Base-by-base conservation (phyloP, 37 sponge, comb jelly and placozoan genomes). In the Ianthella basta region DNA sequence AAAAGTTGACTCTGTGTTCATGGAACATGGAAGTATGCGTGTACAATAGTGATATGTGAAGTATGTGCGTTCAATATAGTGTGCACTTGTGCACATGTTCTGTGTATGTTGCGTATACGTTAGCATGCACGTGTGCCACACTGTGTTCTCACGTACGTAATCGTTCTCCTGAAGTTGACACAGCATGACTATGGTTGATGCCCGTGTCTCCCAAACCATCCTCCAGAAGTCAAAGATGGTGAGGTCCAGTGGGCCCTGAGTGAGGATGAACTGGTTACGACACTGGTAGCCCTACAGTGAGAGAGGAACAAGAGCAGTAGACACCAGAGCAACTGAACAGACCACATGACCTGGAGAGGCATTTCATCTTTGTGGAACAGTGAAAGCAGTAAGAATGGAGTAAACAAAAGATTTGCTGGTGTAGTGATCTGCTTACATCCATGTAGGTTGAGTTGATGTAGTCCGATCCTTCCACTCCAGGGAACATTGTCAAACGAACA, bases 151-250 rank as follows among this genome's bases (percentile, higher is more conserved):
- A 75, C 78, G n/a, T n/a, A n/a, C n/a, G 30, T 72, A 33, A 23
- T 41, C 91, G 15, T 91, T 88, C 70, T 94, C 94, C 75, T 86
- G 89, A 29, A 94, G 73, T 4, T 59, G 44, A 35, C 91, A 91
- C 39, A 94, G 83, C 91, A 91, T 94, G 65, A 94, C 86, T 36
- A 94, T 83, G 20, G 83, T 55, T 54, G 86, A 88, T n/a, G 60
- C 82, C n/a, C 85, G 73, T 65, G 93, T 89, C 72, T 94, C 95
- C 95, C 95, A 94, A 1, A 94, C 59, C 95, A 94, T 94, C 82
- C 92, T 86, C 95, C 95, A 94, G 82, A 94, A 94, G 85, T 94
- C 95, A 60, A 72, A 61, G 54, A 94, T 85, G 0, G 95, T 94
- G 61, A 66, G 39, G 41, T 83, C 72, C 90, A 94, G 59, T 0